Percentiles rank a stretch among this genome's conserved stretches.
Conservation (phyloP, 2,797 vertebrate species). For the Poeciliopsis turneri region DNA sequence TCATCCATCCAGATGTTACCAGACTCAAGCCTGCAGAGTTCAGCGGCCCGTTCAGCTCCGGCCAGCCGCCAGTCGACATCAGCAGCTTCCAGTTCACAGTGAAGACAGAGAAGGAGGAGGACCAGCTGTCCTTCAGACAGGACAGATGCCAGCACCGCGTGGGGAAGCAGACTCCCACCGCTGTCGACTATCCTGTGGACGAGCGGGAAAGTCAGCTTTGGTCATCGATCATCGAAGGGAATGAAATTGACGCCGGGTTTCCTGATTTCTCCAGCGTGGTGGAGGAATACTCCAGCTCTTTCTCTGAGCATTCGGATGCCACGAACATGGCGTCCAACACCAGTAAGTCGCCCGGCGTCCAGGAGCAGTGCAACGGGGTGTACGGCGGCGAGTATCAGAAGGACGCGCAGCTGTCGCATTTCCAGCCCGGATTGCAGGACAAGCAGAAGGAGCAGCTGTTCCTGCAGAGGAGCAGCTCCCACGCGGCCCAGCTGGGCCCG, state of each 20-base stretch:
- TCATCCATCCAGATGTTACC: slow-evolving; percentile 42
- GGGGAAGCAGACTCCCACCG: slow-evolving; percentile 52
- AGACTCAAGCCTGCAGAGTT: slow-evolving; percentile 53
- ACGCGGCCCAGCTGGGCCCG: slow-evolving; percentile 23
- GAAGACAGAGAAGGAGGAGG: slow-evolving; percentile 75
- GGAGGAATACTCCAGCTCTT: slow-evolving; percentile 70
- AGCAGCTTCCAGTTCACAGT: slow-evolving; percentile 63
- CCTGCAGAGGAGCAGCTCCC: slow-evolving; percentile 37
- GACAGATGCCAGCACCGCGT: slow-evolving; percentile 64
- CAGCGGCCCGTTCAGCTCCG: slow-evolving; percentile 44
- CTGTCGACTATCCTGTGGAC: slow-evolving; percentile 65
- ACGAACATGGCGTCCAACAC: slow-evolving; percentile 32
- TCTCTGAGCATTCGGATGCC: slow-evolving; percentile 48
- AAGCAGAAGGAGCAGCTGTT: slow-evolving; percentile 49
- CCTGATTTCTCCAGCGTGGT: slow-evolving; percentile 76
- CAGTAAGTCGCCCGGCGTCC: slow-evolving; percentile 19
- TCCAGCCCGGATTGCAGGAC: slow-evolving; percentile 56
- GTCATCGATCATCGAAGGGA: slow-evolving; percentile 73
- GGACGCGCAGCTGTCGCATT: slow-evolving; percentile 52
- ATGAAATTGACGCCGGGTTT: slow-evolving; percentile 71
- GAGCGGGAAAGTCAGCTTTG: slow-evolving; percentile 75
- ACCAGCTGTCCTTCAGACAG: slow-evolving; percentile 40
- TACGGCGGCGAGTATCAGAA: slow-evolving; percentile 63
- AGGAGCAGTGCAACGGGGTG: slow-evolving; percentile 62
- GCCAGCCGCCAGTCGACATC: slow-evolving; percentile 38